phyloP scores from a whole-genome alignment of 2,113 vertebrate genomes.

The Apodemus speciosus region DNA sequence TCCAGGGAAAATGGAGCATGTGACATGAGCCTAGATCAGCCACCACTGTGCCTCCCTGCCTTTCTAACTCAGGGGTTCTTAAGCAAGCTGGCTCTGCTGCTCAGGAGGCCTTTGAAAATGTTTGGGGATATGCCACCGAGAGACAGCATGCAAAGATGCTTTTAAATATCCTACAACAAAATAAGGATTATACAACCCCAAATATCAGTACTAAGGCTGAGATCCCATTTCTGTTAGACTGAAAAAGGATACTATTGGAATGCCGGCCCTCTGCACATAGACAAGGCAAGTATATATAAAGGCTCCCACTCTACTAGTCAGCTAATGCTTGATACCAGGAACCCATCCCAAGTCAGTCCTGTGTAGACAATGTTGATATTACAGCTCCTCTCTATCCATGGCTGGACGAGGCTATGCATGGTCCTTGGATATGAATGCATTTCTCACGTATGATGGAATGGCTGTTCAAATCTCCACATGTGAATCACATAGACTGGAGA shows the following conservation, averaged over 20 bases:
- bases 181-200: not conserved
- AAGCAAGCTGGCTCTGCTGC: not conserved
- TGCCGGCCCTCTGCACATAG: not conserved
- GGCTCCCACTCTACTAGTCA: not conserved
- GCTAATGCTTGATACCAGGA: not conserved
- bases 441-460: not conserved
- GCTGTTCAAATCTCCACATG: not conserved
- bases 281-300: not conserved
- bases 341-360: not conserved
- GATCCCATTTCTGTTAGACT: not conserved
- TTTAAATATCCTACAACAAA: not conserved
- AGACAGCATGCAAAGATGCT: not conserved
- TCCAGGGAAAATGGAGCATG: not conserved
- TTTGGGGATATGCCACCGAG: not conserved
- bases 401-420: not conserved
- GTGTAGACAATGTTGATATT: not conserved
- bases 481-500: not conserved
- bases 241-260: not conserved
- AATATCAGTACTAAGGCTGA: not conserved
- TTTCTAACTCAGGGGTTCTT: not conserved
- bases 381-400: not conserved
- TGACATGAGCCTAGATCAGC: not conserved
- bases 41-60: not conserved
- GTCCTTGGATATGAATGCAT: not conserved
- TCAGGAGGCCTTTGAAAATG: not conserved